Conservation (phyloP, 1,140 invertebrate genomes). For the Tigriopus japonicus region DNA sequence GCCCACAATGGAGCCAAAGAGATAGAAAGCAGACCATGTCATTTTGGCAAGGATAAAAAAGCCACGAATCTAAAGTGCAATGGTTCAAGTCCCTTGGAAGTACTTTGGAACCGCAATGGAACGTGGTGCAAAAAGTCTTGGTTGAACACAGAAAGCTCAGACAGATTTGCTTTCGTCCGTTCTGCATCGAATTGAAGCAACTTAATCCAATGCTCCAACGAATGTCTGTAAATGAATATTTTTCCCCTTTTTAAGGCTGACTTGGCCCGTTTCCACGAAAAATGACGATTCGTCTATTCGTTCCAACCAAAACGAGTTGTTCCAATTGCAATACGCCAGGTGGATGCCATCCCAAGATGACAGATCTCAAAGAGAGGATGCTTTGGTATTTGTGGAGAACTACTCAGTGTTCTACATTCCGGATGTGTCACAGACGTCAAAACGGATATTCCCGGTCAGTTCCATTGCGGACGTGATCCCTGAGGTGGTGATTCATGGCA, state of each 20-base stretch:
- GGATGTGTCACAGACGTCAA: neutral
- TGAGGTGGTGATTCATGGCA: constrained; percentile 12
- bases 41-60: too few relatives aligned
- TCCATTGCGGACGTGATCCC: neutral
- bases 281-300: neutral
- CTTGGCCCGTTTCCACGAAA: neutral
- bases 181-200: neutral
- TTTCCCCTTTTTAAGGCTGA: neutral
- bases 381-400: constrained; percentile 3
- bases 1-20: too few relatives aligned
- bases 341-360: neutral
- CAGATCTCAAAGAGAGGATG: neutral
- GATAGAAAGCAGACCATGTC: too few relatives aligned
- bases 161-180: too few relatives aligned
- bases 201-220: neutral
- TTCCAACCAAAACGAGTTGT: neutral
- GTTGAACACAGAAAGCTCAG: too few relatives aligned
- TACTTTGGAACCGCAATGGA: too few relatives aligned
- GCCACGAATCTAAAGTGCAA: too few relatives aligned
- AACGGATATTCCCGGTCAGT: constrained; percentile 4
- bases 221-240: neutral
- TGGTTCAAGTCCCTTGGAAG: too few relatives aligned
- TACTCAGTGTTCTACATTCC: constrained; percentile 6
- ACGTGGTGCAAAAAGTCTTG: too few relatives aligned
- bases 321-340: neutral